Evolutionary conservation across 2,113 vertebrate genomes (phyloP).

Genomic region (Pygoscelis adeliae): DNA sequence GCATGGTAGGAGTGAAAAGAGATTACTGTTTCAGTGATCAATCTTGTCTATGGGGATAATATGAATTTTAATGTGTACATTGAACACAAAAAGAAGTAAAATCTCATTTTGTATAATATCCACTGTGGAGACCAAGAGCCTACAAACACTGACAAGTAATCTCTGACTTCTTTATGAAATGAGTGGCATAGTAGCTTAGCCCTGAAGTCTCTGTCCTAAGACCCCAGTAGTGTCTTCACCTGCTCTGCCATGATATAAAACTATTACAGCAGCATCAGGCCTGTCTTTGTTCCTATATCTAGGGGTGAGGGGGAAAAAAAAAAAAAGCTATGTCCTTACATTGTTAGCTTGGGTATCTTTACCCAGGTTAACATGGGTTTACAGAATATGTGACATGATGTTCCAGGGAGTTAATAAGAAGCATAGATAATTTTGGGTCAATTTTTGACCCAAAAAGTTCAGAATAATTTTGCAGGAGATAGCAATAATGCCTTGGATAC

Average conservation of each 20-base stretch:
- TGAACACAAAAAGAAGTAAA: background rate
- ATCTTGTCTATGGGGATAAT: background rate
- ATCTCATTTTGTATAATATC: background rate
- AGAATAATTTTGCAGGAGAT: background rate
- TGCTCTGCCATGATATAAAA: background rate
- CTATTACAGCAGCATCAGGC: background rate
- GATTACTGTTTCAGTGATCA: background rate
- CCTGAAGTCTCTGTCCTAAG: background rate
- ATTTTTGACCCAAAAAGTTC: background rate
- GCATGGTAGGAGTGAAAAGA: background rate
- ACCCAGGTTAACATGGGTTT: background rate
- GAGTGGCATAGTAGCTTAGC: background rate
- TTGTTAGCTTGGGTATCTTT: background rate
- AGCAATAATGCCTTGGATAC: background rate
- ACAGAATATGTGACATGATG: background rate
- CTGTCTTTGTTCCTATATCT: background rate
- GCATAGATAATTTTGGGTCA: rapidly evolving
- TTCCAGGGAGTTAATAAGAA: background rate
- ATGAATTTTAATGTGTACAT: background rate
- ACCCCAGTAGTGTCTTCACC: background rate
- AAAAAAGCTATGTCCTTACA: background rate
- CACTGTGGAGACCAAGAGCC: background rate
- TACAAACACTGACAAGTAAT: background rate
- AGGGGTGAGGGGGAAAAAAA: rapidly evolving
- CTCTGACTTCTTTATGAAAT: background rate